Conservation (phyloP, 2,113 vertebrate genomes). For the Silurus asotus region DNA sequence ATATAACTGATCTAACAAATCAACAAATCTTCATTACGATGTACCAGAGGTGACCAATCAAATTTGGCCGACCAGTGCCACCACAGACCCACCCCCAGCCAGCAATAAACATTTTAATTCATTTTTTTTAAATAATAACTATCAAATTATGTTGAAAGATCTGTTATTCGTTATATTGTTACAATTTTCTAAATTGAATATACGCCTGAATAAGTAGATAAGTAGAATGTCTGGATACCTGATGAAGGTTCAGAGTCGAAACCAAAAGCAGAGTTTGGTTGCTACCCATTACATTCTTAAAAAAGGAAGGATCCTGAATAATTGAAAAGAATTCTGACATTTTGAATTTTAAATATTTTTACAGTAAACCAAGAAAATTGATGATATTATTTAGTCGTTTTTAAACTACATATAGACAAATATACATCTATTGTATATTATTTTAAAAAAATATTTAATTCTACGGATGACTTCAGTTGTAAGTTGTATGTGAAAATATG, state of each 20-base stretch:
- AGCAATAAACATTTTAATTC: not conserved
- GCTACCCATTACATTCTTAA: not conserved
- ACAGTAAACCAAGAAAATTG: not conserved
- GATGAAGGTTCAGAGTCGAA: not conserved
- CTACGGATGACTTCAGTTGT: not conserved
- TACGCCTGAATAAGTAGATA: not conserved
- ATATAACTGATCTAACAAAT: not conserved
- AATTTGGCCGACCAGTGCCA: not conserved
- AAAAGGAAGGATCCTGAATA: not conserved
- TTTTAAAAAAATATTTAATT: not conserved
- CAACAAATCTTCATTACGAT: not conserved
- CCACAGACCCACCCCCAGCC: not conserved
- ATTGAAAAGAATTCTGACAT: not conserved
- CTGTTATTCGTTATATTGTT: not conserved
- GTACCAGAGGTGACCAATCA: not conserved
- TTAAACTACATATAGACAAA: not conserved
- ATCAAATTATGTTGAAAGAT: not conserved
- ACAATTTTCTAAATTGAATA: no score
- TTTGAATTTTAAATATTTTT: not conserved
- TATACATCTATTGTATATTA: not conserved
- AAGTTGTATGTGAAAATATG: not conserved
- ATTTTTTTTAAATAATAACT: not conserved
- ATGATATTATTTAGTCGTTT: not conserved
- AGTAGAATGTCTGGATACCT: not conserved
- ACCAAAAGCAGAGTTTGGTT: not conserved